Conservation (phyloP, 2,888 invertebrate genomes). For the Ophion ventricosus region DNA sequence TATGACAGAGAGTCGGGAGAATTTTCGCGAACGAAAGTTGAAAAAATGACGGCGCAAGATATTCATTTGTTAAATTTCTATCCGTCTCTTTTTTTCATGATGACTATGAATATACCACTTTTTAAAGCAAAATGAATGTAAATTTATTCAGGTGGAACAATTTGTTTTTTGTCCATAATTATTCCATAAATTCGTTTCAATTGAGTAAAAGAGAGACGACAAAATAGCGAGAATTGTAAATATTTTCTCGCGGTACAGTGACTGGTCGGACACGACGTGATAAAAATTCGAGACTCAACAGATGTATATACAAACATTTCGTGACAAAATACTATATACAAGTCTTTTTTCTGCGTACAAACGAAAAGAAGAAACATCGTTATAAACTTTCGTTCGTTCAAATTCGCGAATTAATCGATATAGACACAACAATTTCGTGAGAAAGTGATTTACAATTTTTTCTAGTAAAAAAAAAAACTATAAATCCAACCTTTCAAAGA, state of each 20-base stretch:
- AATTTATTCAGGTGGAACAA: neutral
- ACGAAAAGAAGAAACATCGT: conserved; percentile 23
- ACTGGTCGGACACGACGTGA: conserved; percentile 11
- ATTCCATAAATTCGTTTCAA: neutral
- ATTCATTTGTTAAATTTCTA: conserved; percentile 7
- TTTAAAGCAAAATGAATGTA: neutral
- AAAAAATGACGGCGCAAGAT: conserved; percentile 7
- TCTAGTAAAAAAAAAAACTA: conserved; percentile 18
- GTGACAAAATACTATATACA: conserved; percentile 35
- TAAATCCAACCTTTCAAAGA: conserved; percentile 10
- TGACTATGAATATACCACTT: neutral
- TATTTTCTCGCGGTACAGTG: conserved; percentile 8
- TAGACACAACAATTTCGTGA: conserved; percentile 24
- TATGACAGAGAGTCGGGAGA: conserved; percentile 44
- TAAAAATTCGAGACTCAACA: conserved; percentile 44
- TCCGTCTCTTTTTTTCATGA: neutral
- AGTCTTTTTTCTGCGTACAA: conserved; percentile 2
- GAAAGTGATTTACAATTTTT: conserved; percentile 9
- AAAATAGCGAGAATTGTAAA: neutral
- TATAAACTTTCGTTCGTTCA: conserved; percentile 39
- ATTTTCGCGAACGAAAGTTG: conserved; percentile 58
- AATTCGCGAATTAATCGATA: conserved; percentile 29
- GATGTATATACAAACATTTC: conserved; percentile 26
- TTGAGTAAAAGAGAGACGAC: conserved; percentile 5
- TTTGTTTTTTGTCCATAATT: neutral